Conservation (phyloP, 2,888 invertebrate genomes). For the Megamerina dolium region DNA sequence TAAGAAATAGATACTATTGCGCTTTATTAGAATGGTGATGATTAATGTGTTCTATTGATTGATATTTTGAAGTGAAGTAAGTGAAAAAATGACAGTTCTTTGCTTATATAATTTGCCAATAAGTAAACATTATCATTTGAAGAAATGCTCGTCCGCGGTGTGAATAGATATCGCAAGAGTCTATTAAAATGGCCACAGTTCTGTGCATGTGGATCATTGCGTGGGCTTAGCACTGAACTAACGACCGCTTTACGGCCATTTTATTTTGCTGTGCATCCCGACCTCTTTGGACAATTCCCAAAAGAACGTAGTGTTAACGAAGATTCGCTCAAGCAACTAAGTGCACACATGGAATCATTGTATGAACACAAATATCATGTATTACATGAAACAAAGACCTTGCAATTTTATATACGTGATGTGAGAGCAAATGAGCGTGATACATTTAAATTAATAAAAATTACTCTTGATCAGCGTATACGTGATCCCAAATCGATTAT, state of each 20-base stretch:
- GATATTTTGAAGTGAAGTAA: too few relatives aligned
- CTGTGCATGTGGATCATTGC: too few relatives aligned
- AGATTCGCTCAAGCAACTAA: conserved; percentile 79
- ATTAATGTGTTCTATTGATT: too few relatives aligned
- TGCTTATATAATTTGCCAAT: too few relatives aligned
- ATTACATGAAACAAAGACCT: conserved; percentile 49
- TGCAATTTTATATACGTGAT: conserved; percentile 73
- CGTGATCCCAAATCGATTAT: conserved; percentile 68
- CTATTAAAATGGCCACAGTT: too few relatives aligned
- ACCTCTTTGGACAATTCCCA: conserved; percentile 88
- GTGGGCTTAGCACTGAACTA: conserved; percentile 67
- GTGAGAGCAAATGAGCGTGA: conserved; percentile 36
- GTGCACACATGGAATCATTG: conserved; percentile 75
- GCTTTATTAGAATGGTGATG: too few relatives aligned
- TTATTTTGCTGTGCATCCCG: conserved; percentile 93
- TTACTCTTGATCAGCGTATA: conserved; percentile 59
- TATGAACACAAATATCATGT: conserved; percentile 53
- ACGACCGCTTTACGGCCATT: conserved; percentile 88
- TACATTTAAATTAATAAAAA: conserved; percentile 67
- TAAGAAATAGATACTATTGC: too few relatives aligned
- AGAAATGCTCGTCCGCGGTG: too few relatives aligned
- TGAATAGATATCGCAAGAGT: too few relatives aligned
- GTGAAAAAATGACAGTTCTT: too few relatives aligned
- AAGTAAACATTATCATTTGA: too few relatives aligned
- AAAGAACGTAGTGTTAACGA: conserved; percentile 85